Evolutionary conservation across 2,888 invertebrate genomes (phyloP), one percentile per base, ranked within the genome.

Genomic region (Epistrophe grossulariae): DNA sequence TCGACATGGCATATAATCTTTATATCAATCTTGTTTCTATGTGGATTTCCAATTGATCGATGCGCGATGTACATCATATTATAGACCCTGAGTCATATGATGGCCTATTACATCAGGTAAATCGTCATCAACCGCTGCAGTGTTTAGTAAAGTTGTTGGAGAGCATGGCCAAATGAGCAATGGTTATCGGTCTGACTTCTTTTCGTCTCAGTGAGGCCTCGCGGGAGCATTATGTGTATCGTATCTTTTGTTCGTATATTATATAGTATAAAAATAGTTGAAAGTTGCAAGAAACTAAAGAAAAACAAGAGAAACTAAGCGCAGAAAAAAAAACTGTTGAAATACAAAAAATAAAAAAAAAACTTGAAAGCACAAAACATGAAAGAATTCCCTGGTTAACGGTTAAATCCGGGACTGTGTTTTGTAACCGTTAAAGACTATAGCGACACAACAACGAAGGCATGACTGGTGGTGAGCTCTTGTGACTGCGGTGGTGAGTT

Each of bases 361-460:
- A 62, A 52, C 48, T 60, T 60, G 55, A 64, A 78, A 66, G 72
- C 71, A 72, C 72, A 73, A 70, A 70, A 78, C 66, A 68, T 72
- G 82, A 73, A 83, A 73, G 45, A 87, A 87, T 74, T 83, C 83
- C 62, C 79, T 68, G 72, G 66, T 79, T 78, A 87, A 87, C 87
- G 87, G 87, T 87, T 79, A 76, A 79, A 87, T 87, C 87, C 83
- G 87, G 83, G 87, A 83, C 79, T 76, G 83, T 74, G 76, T 87
- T 83, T 87, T 79, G 79, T 82, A 87, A 79, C 87, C 83, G 76
- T 83, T 70, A 87, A 83, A 83, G 71, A 74, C 71, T 15, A 24
- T 24, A 15, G 62, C 74, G 78, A 78, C 81, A 57, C 19, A 11
- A 64, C 77, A 70, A 64, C 52, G 24, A 10, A 66, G 68, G 68